phyloP scores from a whole-genome alignment of 37 sponge, comb jelly and placozoan species.

The Spongilla lacustris region DNA sequence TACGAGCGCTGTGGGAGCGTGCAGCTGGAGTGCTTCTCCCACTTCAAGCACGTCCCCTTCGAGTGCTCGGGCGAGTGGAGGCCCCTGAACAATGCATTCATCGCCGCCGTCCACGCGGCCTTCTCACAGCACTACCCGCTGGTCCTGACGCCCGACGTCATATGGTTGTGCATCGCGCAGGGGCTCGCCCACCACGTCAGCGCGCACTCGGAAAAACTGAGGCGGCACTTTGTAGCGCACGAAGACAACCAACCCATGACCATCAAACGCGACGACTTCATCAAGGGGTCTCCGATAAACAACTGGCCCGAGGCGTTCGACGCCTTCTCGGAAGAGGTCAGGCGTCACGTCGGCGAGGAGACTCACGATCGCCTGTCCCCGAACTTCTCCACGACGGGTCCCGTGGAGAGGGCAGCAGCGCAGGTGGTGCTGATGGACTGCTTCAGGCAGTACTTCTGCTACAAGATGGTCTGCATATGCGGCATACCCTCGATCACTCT shows the following conservation, averaged over 20 bases:
- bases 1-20: conserved; percentile 32
- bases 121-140: conserved; percentile 57
- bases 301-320: conserved; percentile 62
- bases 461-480: conserved; percentile 21
- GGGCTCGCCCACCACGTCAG: conserved; percentile 58
- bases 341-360: conserved; percentile 40
- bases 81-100: conserved; percentile 17
- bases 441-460: conserved; percentile 57
- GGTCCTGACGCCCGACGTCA: conserved; percentile 51
- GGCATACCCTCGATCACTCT: conserved; percentile 73
- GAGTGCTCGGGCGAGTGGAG: conserved; percentile 9
- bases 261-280: conserved; percentile 41
- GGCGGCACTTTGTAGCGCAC: conserved; percentile 63
- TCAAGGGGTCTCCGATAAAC: conserved; percentile 52
- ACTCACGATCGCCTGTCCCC: conserved; percentile 48
- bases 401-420: conserved; percentile 54
- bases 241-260: conserved; percentile 39
- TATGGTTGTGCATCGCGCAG: conserved; percentile 65
- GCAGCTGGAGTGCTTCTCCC: neutral
- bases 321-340: conserved; percentile 58
- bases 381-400: conserved; percentile 60
- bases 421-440: conserved; percentile 65
- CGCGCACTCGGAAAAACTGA: conserved; percentile 57
- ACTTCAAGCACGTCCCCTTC: conserved; percentile 27
- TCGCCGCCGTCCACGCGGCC: conserved; percentile 40